Conservation (phyloP, 2,113 vertebrate species). For the Rhinogobius similis region DNA sequence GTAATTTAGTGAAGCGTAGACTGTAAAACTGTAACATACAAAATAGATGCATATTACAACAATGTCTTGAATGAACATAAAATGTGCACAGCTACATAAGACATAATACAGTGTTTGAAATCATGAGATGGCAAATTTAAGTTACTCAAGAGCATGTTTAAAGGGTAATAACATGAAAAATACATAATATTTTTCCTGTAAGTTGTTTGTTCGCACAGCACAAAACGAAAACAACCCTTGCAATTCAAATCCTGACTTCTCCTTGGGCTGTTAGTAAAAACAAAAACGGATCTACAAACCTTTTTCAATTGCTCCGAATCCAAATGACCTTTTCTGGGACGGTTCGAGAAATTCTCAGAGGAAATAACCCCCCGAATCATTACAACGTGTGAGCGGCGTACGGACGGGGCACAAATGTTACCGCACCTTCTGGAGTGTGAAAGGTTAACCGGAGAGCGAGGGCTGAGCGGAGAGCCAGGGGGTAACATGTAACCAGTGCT, state of each 20-base stretch:
- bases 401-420: conserved; percentile 61
- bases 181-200: no score
- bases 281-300: conserved; percentile 42
- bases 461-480: conserved; percentile 24
- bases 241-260: not conserved
- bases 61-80: no score
- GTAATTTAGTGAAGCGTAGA: no score
- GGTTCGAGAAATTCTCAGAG: conserved; percentile 43
- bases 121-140: no score
- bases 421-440: conserved; percentile 67
- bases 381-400: conserved; percentile 56
- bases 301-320: conserved; percentile 62
- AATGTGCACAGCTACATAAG: no score
- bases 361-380: conserved; percentile 67
- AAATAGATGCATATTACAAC: no score
- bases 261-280: not conserved
- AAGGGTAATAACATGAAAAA: no score
- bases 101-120: no score
- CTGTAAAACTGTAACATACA: no score
- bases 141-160: no score
- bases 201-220: no score
- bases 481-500: conserved; percentile 13
- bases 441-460: conserved; percentile 60
- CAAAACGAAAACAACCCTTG: no score
- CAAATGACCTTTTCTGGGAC: conserved; percentile 67